Base-by-base conservation (phyloP, 2,888 invertebrate species). In the Adelognathus sp. region DNA sequence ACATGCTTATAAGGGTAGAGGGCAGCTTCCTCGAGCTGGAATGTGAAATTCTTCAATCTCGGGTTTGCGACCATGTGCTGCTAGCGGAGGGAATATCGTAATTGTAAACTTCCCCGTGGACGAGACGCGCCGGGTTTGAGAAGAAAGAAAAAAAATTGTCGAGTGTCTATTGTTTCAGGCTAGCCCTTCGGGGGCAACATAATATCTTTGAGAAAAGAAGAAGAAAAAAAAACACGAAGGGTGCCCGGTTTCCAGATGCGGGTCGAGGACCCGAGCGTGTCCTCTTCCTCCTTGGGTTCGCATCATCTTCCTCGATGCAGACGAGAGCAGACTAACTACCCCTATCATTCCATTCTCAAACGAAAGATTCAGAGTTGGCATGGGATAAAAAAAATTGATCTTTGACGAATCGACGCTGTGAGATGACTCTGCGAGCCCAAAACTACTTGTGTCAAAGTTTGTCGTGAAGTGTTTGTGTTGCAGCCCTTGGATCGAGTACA, bases 121-220 rank as follows among this genome's bases (percentile, higher is more conserved):
- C 2, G 39, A 39, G 63, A 52, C 63, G 9, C 11, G 24, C 29
- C 24, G 33, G 36, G 29, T 16, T 52, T 36, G 50, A 7, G 39
- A 61, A 50, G 52, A 50, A 52, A 54, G 50, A 7, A 24, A 61
- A 50, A 63, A 50, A 52, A 54, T 67, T 54, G 54, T 80, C 67
- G 73, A 84, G 85, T 83, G 81, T 85, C 85, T 85, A 88, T 89
- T 89, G 88, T 89, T 85, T 89, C 83, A 88, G 84, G 81, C 80
- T 79, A 58, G 46, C 24, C 74, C 54, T 72, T 78, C 75, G 78
- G 71, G 69, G 79, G 88, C 87, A 88, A 89, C 86, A 83, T 87
- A 88, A 89, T 89, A 89, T 89, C 87, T 56, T 29, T n/a, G n/a
- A n/a, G n/a, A n/a, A n/a, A n/a, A n/a, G n/a, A 18, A 61, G 61